Evolutionary conservation across 2,113 vertebrate species (phyloP), one percentile per base, ranked within the genome.

Genomic region (Conger conger): DNA sequence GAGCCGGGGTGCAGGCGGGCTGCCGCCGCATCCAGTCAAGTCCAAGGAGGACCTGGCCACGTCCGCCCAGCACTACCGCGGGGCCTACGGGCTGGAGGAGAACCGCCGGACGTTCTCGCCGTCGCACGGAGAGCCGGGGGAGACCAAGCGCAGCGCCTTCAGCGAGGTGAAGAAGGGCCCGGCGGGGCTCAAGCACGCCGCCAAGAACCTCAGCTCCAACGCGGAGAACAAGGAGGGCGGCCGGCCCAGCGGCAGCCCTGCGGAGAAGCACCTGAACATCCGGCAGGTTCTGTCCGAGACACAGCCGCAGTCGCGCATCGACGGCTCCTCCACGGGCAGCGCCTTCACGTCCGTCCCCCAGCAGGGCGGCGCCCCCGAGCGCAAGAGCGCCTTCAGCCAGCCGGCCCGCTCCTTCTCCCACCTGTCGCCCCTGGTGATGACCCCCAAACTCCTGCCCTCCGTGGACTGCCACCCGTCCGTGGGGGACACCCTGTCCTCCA

Each of bases 341-440:
- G 97, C 97, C 4, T 98, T 99, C 92, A 97, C 95, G 35, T 96
- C 96, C 0, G 96, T 99, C 27, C 85, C 94, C 85, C 97, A 97
- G 91, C 93, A 96, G 27, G 92, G 92, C 1, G 86, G 91, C 40
- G 81, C 90, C 5, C 87, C 92, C 15, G 97, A 98, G 89, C 93
- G 97, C 79, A 99, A 98, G 82, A 99, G 97, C 90, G 97, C 97
- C 83, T 99, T 98, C 93, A 97, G 97, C 80, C 97, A 99, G 90
- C 97, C 97, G 0, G 93, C 96, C 7, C 96, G 96, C 83, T 93
- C 95, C 82, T 97, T 98, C 94, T 91, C 96, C 0, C 97, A 97
- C 93, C 93, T 97, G 76, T 93, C 97, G 0, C 94, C 96, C 23
- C 93, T 98, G 50, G 95, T 97, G 87, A 95, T 98, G 95, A 93